phyloP scores from a whole-genome alignment of 2,113 vertebrate genomes.

The Odocoileus hemionus region DNA sequence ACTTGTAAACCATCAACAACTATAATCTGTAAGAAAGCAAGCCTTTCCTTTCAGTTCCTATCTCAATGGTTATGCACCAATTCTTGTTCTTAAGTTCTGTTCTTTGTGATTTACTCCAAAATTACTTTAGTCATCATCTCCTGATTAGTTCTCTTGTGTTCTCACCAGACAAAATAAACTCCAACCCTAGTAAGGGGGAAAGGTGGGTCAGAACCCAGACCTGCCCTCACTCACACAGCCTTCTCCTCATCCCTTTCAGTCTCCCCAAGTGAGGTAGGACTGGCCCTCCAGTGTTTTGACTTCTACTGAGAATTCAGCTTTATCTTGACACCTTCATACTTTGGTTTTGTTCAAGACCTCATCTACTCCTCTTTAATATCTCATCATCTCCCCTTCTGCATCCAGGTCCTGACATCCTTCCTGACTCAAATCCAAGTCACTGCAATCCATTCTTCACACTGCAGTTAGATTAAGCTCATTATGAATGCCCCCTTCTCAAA shows the following conservation, averaged over 20 bases:
- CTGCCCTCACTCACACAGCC: background rate
- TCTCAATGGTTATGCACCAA: background rate
- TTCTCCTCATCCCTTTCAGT: background rate
- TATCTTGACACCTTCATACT: background rate
- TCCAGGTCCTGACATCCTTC: background rate
- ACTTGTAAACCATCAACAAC: background rate
- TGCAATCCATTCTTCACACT: background rate
- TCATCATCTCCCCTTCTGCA: background rate
- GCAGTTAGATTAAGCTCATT: background rate
- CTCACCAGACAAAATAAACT: background rate
- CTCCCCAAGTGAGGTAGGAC: background rate
- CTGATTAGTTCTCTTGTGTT: background rate
- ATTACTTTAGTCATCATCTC: background rate
- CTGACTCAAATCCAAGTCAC: background rate
- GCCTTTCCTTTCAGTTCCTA: background rate
- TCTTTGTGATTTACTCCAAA: background rate
- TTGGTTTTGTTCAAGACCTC: background rate
- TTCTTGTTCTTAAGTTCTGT: background rate
- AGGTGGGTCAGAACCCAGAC: background rate
- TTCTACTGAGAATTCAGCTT: background rate
- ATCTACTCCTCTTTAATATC: background rate
- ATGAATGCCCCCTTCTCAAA: background rate
- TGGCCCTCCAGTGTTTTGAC: background rate
- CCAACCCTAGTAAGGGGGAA: background rate
- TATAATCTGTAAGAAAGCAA: constrained; percentile 7